A percentile compares a stretch with the other conserved stretches of the same genome.
Evolutionary conservation across 2,113 vertebrate genomes (phyloP).

Genomic region (Phocoena phocoena): DNA sequence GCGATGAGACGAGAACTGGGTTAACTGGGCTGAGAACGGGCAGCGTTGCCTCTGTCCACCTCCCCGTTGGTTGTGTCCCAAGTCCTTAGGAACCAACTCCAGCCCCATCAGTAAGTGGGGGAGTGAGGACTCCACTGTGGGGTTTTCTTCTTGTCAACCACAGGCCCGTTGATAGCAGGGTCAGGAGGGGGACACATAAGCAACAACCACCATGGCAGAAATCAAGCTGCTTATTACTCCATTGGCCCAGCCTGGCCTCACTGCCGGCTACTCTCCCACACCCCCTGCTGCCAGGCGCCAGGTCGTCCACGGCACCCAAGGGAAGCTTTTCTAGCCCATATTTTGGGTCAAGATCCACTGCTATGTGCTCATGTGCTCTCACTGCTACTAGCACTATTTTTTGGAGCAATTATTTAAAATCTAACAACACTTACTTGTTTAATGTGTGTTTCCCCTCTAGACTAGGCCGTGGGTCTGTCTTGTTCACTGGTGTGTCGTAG

Average conservation of each 20-base stretch:
- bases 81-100: not conserved
- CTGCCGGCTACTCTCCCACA: rapidly evolving
- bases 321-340: not conserved
- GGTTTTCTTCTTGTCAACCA: not conserved
- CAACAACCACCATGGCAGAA: rapidly evolving
- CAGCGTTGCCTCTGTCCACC: not conserved
- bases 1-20: no score
- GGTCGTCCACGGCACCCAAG: not conserved
- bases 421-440: not conserved
- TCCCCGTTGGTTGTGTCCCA: not conserved
- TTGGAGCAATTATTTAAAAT: not conserved
- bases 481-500: not conserved
- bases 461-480: not conserved
- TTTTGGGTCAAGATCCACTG: not conserved
- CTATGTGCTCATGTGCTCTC: rapidly evolving
- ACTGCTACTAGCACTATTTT: not conserved
- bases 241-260: not conserved
- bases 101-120: rapidly evolving
- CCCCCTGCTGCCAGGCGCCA: not conserved
- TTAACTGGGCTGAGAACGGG: not conserved
- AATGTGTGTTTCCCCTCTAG: not conserved
- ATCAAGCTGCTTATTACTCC: rapidly evolving
- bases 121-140: no score
- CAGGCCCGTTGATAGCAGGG: not conserved
- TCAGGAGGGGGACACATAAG: rapidly evolving